phyloP scores from a whole-genome alignment of 2,113 vertebrate genomes.

The Ammospiza nelsoni region DNA sequence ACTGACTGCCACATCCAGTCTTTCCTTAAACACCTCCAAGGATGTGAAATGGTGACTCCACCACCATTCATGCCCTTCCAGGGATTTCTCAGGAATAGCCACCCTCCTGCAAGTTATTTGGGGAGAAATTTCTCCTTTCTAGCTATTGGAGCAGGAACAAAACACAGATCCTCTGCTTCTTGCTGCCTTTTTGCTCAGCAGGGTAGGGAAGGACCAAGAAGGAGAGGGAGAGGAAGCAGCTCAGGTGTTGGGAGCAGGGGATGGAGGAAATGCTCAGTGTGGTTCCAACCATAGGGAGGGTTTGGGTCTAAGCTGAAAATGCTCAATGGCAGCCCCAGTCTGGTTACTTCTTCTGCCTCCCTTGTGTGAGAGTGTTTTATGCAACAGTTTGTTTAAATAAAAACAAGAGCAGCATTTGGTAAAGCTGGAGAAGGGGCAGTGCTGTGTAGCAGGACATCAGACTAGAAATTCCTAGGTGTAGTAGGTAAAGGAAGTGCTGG shows the following conservation, averaged over 20 bases:
- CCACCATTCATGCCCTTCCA: neutral
- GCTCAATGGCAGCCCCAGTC: accelerated
- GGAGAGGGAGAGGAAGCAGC: neutral
- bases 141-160: neutral
- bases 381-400: neutral
- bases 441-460: accelerated
- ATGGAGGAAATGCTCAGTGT: accelerated
- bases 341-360: neutral
- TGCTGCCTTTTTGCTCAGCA: neutral
- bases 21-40: neutral
- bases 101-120: neutral
- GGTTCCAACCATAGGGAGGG: accelerated
- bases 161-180: neutral
- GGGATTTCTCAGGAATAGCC: neutral
- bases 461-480: neutral
- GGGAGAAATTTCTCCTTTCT: neutral
- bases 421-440: neutral
- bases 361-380: neutral
- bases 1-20: too few relatives aligned
- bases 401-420: neutral
- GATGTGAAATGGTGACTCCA: neutral
- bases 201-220: neutral
- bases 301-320: neutral
- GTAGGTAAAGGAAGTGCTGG: neutral
- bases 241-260: neutral